These are phyloP conservation scores for Okamejei kenojei DNA, from an alignment of 2,797 vertebrate genomes.

Conservation along the genomic window DNA sequence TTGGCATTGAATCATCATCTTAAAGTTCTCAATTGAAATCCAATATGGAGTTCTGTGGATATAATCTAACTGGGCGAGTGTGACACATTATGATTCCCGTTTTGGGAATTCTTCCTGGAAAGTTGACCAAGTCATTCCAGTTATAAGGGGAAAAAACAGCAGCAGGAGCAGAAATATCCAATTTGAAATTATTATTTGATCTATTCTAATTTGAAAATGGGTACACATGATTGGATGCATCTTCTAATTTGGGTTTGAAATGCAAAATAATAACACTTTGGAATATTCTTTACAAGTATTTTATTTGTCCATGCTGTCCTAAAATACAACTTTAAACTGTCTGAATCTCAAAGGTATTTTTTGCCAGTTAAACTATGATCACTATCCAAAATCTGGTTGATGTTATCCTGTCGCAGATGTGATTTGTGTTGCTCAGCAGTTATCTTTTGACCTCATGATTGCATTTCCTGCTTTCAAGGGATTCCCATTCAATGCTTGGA, in stretches of 20 bases:
- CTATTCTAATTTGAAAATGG: not conserved
- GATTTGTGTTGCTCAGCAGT: not conserved
- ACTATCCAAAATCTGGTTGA: not conserved
- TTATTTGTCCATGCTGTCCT: not conserved
- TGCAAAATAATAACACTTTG: not conserved
- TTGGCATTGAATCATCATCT: not conserved
- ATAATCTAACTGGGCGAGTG: no score
- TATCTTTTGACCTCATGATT: not conserved
- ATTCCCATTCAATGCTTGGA: not conserved
- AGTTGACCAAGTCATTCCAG: not conserved
- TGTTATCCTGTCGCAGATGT: not conserved
- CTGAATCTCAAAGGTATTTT: not conserved
- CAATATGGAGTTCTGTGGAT: no score
- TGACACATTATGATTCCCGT: not conserved
- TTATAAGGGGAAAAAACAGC: not conserved
- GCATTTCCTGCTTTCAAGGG: not conserved
- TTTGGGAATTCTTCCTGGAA: not conserved
- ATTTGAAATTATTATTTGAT: not conserved
- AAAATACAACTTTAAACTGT: not conserved
- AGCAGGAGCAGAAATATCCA: not conserved
- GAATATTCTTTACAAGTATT: not conserved
- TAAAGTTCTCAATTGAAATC: no score
- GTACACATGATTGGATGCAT: not conserved
- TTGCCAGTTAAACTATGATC: not conserved
- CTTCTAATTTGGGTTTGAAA: not conserved